These are phyloP conservation scores for Apostichopus japonicus DNA, from an alignment of 35 echinoderm and acorn worm species.

Conservation along the genomic window DNA sequence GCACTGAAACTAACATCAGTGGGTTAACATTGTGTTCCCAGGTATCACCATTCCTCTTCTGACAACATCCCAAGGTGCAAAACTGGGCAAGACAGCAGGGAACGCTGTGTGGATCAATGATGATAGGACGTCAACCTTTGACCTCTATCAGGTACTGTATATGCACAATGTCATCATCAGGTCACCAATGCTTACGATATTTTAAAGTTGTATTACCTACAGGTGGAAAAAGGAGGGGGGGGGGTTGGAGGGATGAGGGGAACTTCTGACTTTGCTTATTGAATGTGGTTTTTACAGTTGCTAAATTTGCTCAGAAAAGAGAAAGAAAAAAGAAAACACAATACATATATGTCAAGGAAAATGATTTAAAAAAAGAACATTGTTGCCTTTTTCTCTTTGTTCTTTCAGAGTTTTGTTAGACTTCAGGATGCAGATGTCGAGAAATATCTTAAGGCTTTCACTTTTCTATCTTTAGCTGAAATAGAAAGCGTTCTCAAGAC, in stretches of 20 bases:
- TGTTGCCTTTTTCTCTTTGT: constrained; percentile 18
- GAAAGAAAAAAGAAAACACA: too few species aligned
- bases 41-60: constrained; percentile 85
- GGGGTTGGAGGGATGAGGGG: too few species aligned
- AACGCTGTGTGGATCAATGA: constrained; percentile 89
- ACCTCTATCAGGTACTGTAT: constrained; percentile 82
- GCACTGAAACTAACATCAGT: too few species aligned
- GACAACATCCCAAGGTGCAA: constrained; percentile 73
- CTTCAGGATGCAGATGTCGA: constrained; percentile 74
- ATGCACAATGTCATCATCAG: too few species aligned
- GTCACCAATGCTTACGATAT: too few species aligned
- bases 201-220: too few species aligned
- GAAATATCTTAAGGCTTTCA: constrained; percentile 83
- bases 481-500: constrained; percentile 55
- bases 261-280: too few species aligned
- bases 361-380: neutral
- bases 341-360: too few species aligned
- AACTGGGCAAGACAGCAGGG: constrained; percentile 88
- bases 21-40: neutral
- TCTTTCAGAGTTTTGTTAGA: constrained; percentile 78
- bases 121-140: constrained; percentile 80
- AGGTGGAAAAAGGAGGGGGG: too few species aligned
- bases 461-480: constrained; percentile 75
- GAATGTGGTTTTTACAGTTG: too few species aligned
- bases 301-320: too few species aligned